Evolutionary conservation across 2,797 vertebrate genomes (phyloP).

Genomic region (Rhinoraja longicauda): DNA sequence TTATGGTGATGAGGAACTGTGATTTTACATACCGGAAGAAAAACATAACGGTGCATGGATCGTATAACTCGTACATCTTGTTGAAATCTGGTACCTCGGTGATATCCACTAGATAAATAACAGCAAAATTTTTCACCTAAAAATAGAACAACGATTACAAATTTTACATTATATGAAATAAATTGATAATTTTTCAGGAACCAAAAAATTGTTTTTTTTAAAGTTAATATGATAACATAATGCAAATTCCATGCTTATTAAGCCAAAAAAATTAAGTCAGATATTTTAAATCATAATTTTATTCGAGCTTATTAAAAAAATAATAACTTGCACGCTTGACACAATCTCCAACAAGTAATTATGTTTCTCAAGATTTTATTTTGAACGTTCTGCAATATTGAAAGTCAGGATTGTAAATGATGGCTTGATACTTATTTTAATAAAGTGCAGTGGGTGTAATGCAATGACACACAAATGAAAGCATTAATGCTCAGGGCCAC

Average conservation of each 20-base stretch:
- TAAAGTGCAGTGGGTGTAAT: not conserved
- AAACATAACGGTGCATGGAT: constrained; percentile 98
- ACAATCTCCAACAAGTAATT: not conserved
- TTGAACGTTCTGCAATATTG: not conserved
- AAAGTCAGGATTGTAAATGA: not conserved
- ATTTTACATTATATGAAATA: not conserved
- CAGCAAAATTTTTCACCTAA: constrained; percentile 97
- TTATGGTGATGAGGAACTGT: not conserved
- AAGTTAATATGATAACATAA: not conserved
- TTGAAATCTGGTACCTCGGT: constrained; percentile 98
- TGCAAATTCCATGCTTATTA: not conserved
- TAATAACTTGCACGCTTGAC: not conserved
- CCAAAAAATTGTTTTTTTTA: not conserved
- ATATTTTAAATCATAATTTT: not conserved
- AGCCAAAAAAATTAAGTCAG: not conserved
- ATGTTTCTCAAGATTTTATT: not conserved
- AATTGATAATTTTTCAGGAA: not conserved
- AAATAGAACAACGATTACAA: constrained; percentile 37
- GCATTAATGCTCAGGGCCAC: not conserved
- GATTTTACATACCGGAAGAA: constrained; percentile 79
- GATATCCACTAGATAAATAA: constrained; percentile 96
- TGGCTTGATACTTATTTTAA: not conserved
- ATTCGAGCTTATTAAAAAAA: not conserved
- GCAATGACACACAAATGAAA: not conserved
- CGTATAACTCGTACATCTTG: constrained; percentile 97